Percentiles rank a stretch among this genome's conserved stretches.
Evolutionary conservation across 2,113 vertebrate genomes (phyloP).

Genomic region (Carlito syrichta): DNA sequence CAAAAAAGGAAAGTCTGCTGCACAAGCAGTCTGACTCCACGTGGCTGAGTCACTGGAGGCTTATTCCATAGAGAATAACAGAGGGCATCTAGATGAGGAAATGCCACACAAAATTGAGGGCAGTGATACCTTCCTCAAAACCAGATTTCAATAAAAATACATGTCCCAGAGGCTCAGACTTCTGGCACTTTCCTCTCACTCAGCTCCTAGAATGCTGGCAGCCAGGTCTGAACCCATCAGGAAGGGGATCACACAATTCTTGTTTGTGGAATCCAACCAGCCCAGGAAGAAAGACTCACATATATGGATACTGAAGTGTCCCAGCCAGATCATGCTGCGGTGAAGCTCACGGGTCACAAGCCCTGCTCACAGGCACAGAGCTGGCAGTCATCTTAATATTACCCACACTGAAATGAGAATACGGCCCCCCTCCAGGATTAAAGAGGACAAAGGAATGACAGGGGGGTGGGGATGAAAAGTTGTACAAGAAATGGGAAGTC

Average conservation of each 20-base stretch:
- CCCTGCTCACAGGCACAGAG: background rate
- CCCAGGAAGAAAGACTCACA: background rate
- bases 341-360: background rate
- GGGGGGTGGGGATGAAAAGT: background rate
- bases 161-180: background rate
- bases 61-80: background rate
- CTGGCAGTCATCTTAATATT: background rate
- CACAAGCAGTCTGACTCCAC: background rate
- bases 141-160: background rate
- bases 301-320: background rate
- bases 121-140: background rate
- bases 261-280: background rate
- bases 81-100: background rate
- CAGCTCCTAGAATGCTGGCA: background rate
- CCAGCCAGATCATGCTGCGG: background rate
- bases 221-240: background rate
- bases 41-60: background rate
- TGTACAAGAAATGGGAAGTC: background rate
- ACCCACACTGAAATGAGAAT: background rate
- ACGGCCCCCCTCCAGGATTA: rapidly evolving
- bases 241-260: background rate
- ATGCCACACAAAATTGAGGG: background rate
- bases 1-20: background rate
- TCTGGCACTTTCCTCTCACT: background rate
- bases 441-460: background rate